phyloP scores from a whole-genome alignment of 2,888 invertebrate species.

The Panopea generosa region DNA sequence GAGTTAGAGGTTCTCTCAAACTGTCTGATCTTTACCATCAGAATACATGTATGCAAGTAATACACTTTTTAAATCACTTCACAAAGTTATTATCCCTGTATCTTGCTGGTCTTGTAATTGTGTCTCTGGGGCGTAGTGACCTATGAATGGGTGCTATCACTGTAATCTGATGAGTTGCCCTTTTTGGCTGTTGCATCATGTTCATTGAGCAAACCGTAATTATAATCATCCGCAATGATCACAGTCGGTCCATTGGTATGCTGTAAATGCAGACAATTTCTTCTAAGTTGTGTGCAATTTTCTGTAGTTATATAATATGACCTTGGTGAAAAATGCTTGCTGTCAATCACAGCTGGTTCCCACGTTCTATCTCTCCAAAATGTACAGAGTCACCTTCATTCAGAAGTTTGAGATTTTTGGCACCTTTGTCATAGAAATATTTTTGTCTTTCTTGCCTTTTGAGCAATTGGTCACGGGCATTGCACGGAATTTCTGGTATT shows the following conservation, averaged over 20 bases:
- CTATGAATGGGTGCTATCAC: no score
- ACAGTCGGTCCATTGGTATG: background rate
- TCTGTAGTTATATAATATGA: conserved; percentile 1
- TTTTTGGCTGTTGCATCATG: no score
- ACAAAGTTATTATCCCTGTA: no score
- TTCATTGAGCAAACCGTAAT: no score
- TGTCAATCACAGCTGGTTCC: conserved; percentile 24
- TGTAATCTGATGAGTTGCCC: no score
- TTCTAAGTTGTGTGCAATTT: background rate
- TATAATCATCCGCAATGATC: no score
- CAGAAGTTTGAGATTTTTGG: conserved; percentile 8
- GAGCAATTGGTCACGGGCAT: conserved; percentile 1
- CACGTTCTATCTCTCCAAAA: conserved; percentile 1
- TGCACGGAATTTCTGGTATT: conserved; percentile 4
- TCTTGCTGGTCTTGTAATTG: no score
- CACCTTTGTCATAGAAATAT: conserved; percentile 11
- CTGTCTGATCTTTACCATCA: no score
- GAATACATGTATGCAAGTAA: no score
- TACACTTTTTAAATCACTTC: no score
- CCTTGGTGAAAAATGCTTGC: conserved; percentile 1
- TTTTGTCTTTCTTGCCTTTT: conserved; percentile 15
- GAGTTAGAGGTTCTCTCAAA: no score
- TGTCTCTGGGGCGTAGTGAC: no score
- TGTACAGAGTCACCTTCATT: background rate
- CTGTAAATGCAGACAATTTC: conserved; percentile 2